A percentile compares a stretch with the other conserved stretches of the same genome.
Evolutionary conservation across 2,113 vertebrate genomes (phyloP).

Genomic region (Cryptotis parvus): DNA sequence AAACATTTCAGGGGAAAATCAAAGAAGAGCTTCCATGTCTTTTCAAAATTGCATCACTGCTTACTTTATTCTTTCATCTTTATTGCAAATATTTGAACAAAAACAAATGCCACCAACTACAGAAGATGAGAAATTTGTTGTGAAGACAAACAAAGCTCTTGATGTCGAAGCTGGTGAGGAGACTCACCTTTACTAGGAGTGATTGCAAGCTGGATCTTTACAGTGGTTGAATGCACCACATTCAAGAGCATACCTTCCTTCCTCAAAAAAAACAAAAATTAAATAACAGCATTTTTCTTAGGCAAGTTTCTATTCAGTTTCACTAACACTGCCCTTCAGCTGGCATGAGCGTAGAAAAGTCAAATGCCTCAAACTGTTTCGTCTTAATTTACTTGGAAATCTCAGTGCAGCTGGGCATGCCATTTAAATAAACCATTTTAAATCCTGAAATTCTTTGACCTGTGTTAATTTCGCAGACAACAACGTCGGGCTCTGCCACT

Average conservation of each 20-base stretch:
- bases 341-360: not conserved
- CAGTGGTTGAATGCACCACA: not conserved
- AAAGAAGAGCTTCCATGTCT: slow-evolving; percentile 50
- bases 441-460: not conserved
- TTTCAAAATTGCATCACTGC: slow-evolving; percentile 18
- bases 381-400: not conserved
- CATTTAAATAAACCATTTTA: slow-evolving; percentile 26
- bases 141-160: not conserved
- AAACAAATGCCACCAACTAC: slow-evolving; percentile 17
- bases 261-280: not conserved
- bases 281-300: no score
- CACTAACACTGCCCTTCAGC: not conserved
- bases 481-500: not conserved
- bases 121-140: slow-evolving; percentile 12
- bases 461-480: slow-evolving; percentile 6
- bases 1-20: slow-evolving; percentile 33
- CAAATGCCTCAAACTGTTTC: not conserved
- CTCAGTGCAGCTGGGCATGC: not conserved
- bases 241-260: slow-evolving; percentile 28
- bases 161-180: not conserved
- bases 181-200: not conserved
- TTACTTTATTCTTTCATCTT: slow-evolving; percentile 30
- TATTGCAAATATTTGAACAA: slow-evolving; percentile 54
- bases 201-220: not conserved
- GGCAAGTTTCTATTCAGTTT: not conserved